phyloP scores from a whole-genome alignment of 1,140 invertebrate species.

The Amyelois transitella region DNA sequence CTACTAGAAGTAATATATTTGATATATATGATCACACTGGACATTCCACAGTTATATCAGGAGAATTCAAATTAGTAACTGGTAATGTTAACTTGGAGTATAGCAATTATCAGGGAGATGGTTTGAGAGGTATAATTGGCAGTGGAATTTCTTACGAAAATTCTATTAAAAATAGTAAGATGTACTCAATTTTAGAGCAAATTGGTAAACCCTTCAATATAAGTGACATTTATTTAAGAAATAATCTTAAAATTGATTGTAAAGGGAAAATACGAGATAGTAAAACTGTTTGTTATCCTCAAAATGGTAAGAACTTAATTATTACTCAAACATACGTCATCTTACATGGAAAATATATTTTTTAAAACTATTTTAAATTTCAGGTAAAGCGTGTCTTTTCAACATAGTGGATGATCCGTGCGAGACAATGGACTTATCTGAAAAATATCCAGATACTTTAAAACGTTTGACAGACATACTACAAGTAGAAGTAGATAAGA shows the following conservation, averaged over 20 bases:
- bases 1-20: slow-evolving; percentile 37
- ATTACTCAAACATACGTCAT: not conserved
- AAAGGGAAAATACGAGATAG: slow-evolving; percentile 2
- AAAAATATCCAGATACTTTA: slow-evolving; percentile 30
- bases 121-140: slow-evolving; percentile 36
- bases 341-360: not conserved
- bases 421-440: slow-evolving; percentile 41
- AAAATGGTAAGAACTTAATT: slow-evolving; percentile 36
- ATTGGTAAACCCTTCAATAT: slow-evolving; percentile 26
- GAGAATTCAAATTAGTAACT: slow-evolving; percentile 50
- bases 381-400: slow-evolving; percentile 45
- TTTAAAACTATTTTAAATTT: no score
- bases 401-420: slow-evolving; percentile 57
- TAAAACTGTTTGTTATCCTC: slow-evolving; percentile 31
- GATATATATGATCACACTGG: slow-evolving; percentile 53
- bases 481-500: slow-evolving; percentile 28
- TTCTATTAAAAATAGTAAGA: slow-evolving; percentile 30
- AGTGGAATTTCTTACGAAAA: slow-evolving; percentile 34
- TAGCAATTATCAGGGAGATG: slow-evolving; percentile 42
- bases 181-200: slow-evolving; percentile 35
- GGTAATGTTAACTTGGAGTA: slow-evolving; percentile 25
- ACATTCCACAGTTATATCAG: slow-evolving; percentile 37
- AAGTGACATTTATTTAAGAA: slow-evolving; percentile 25
- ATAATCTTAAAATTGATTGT: slow-evolving; percentile 37
- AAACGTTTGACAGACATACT: slow-evolving; percentile 25